phyloP scores from a whole-genome alignment of 2,113 vertebrate species.

The Caranx ignobilis region DNA sequence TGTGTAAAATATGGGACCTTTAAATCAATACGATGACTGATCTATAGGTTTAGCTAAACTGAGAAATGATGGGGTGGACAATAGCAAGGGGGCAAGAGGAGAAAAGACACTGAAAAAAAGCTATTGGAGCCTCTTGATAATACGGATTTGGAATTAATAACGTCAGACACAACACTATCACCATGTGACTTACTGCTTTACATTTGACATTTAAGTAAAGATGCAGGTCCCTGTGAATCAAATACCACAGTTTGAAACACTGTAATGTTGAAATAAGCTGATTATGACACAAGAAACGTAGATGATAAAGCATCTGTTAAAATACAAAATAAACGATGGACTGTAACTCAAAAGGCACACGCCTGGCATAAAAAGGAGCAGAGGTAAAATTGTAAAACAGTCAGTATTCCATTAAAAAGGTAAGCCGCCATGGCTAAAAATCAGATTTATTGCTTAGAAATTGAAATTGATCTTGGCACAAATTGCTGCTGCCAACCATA shows the following conservation, averaged over 20 bases:
- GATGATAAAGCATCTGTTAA: slow-evolving; percentile 23
- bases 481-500: slow-evolving; percentile 36
- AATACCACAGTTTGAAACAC: slow-evolving; percentile 5
- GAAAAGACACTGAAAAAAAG: background rate
- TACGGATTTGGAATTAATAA: slow-evolving; percentile 9
- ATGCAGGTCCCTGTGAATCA: slow-evolving; percentile 32
- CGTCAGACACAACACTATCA: background rate
- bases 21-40: background rate
- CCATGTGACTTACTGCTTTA: background rate
- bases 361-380: slow-evolving; percentile 24
- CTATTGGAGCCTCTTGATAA: background rate
- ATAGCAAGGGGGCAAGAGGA: background rate
- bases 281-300: slow-evolving; percentile 16
- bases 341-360: slow-evolving; percentile 26
- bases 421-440: slow-evolving; percentile 32
- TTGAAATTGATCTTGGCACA: slow-evolving; percentile 51
- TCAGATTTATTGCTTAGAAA: slow-evolving; percentile 46
- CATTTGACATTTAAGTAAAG: slow-evolving; percentile 15
- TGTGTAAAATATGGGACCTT: background rate
- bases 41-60: background rate
- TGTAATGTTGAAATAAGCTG: slow-evolving; percentile 24
- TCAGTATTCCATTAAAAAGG: slow-evolving; percentile 55
- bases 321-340: background rate
- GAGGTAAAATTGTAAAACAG: slow-evolving; percentile 57
- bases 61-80: background rate